Base-by-base conservation (phyloP, 2,888 invertebrate species). In the Macropis europaea region DNA sequence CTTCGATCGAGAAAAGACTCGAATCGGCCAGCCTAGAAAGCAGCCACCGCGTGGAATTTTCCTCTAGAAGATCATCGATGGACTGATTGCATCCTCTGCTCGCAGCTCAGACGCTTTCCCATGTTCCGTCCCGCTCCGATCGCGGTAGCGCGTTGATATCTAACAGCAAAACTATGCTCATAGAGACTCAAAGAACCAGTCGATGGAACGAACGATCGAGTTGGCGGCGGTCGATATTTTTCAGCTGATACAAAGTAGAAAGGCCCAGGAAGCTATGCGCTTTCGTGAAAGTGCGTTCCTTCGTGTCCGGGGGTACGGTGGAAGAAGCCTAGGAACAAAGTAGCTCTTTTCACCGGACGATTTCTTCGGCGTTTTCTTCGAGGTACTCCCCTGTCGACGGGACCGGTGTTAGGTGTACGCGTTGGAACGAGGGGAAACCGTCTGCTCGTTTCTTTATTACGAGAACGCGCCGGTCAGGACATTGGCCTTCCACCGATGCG, bases 401-500 rank as follows among this genome's bases (percentile, higher is more conserved):
- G 19, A 32, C 30, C 19, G 22, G n/a, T 24, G 17, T 13, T 36
- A 30, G 38, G 22, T 34, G 42, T 48, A 43, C 40, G 17, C 15
- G 38, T 60, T 60, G n/a, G n/a, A 59, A 32, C 53, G 63, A 11
- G 45, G 71, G 34, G 62, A 74, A 66, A 77, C 34, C 52, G 53
- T 70, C 59, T 13, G 13, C 63, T 53, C 59, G 68, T 73, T 82
- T 73, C 75, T 73, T 77, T 32, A 56, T 76, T 74, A 68, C 70
- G 73, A 66, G 61, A 61, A 50, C 64, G 26, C 38, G 36, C 57
- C 69, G 71, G 73, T 60, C 82, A 84, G 86, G 86, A 86, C 86
- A 86, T 86, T 86, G 86, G 86, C 86, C 86, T 86, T 86, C 85
- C 80, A 71, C 36, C 73, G 75, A 59, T 57, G 69, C 59, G 47